Evolutionary conservation across 1,140 invertebrate genomes (phyloP).

Genomic region (Zaprionus lachaisei): DNA sequence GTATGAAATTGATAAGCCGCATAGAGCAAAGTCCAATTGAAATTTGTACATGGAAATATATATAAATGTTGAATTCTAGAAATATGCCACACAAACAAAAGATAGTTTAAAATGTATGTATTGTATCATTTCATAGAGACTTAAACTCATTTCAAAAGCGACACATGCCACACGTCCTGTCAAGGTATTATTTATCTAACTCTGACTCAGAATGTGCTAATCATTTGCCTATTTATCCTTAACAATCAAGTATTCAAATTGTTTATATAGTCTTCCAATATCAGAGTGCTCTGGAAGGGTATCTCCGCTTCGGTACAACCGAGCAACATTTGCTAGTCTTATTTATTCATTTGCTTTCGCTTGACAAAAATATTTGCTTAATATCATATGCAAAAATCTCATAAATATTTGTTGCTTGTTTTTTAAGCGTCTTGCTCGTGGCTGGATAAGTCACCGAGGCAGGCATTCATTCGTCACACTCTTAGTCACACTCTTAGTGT

Average conservation of each 20-base stretch:
- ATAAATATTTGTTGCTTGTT: slow-evolving; percentile 34
- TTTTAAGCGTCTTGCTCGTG: slow-evolving; percentile 38
- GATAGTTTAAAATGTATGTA: background rate
- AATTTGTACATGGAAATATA: background rate
- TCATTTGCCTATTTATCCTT: too few relatives aligned
- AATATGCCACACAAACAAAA: slow-evolving; percentile 2
- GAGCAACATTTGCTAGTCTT: background rate
- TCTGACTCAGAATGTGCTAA: too few relatives aligned
- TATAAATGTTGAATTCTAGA: background rate
- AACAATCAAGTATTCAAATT: too few relatives aligned
- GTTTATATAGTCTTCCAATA: too few relatives aligned
- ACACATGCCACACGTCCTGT: slow-evolving; percentile 5
- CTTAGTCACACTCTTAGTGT: slow-evolving; percentile 1
- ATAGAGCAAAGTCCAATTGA: slow-evolving; percentile 1
- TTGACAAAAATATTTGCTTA: slow-evolving; percentile 25
- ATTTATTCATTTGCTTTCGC: slow-evolving; percentile 1
- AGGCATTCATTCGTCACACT: slow-evolving; percentile 8
- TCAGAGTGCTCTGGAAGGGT: too few relatives aligned
- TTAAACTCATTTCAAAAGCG: slow-evolving; percentile 16
- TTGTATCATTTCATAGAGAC: background rate
- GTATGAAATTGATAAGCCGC: background rate
- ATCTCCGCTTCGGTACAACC: background rate
- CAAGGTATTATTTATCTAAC: too few relatives aligned
- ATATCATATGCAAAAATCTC: slow-evolving; percentile 23
- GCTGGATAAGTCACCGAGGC: slow-evolving; percentile 34